Evolutionary conservation across 2,113 vertebrate genomes (phyloP), one percentile per base, ranked within the genome.

Genomic region (Amblyornis subalaris): DNA sequence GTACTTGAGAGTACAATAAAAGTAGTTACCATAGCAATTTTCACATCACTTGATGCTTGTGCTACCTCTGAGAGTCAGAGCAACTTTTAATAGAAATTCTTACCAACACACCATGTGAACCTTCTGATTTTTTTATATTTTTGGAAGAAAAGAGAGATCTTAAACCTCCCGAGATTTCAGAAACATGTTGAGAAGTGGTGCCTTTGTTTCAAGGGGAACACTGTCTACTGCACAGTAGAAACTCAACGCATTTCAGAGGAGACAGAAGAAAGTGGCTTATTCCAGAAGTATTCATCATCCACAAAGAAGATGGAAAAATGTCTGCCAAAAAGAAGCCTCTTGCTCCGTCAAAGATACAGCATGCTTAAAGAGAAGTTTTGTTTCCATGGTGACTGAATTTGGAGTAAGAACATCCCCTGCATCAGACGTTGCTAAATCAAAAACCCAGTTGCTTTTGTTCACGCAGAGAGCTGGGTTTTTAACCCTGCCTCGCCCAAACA

Each of bases 351-450:
- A 75, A 93, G 88, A 91, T 94, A 70, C 62, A 65, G 89, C 77
- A 70, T 13, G 36, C 93, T 91, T 85, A 70, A 94, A 97, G 88
- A 93, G 82, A 93, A 95, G 85, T 89, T 96, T 96, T 80, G 96
- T 97, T 96, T 94, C 96, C 94, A 97, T 97, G 96, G 96, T 80
- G 94, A 97, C 94, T 83, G 91, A 96, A 96, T 96, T 97, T 95
- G 95, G 94, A 95, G 82, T 92, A 88, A 70, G 92, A 96, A 76
- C 81, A 93, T 95, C 88, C 93, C 67, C 89, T 89, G 89, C 78
- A 95, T 91, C 93, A 95, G 85, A 80, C 89, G 71, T 7, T 50
- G 93, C 89, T 85, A 80, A 93, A 95, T 94, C 91, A 95, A 95
- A 96, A 96, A 80, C 60, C 82, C 88, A 62, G 67, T 80, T 88